These are phyloP conservation scores for Hylomyscus alleni DNA, from an alignment of 2,797 vertebrate genomes.

Conservation along the genomic window DNA sequence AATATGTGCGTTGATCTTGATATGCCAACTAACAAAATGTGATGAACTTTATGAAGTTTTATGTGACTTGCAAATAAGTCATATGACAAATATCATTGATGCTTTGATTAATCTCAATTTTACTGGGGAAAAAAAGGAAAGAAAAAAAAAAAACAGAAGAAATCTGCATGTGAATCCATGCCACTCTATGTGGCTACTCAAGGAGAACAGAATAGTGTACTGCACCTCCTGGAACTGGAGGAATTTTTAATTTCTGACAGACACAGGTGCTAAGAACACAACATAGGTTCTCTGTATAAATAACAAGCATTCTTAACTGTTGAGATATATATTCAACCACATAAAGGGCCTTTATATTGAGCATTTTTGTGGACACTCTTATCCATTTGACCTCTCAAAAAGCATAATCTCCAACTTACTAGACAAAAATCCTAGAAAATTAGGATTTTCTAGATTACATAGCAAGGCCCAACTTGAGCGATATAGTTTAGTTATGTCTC, in stretches of 20 bases:
- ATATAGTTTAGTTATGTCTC: not conserved
- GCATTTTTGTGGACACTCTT: not conserved
- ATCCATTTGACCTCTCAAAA: not conserved
- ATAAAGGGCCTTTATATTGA: not conserved
- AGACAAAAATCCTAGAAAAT: not conserved
- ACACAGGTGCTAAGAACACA: not conserved
- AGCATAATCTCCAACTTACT: not conserved
- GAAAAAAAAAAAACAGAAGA: not conserved
- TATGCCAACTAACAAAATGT: not conserved
- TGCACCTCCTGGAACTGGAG: not conserved
- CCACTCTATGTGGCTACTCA: no score
- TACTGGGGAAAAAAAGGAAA: not conserved
- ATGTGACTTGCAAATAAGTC: not conserved
- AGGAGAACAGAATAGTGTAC: not conserved
- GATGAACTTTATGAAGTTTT: not conserved
- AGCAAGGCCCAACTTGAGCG: not conserved
- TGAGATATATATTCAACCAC: not conserved
- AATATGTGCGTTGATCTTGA: not conserved
- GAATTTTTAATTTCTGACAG: not conserved
- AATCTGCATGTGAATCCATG: not conserved
- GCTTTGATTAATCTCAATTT: slow-evolving; percentile 17
- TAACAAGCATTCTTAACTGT: not conserved
- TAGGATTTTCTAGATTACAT: not conserved
- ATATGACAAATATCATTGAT: not conserved
- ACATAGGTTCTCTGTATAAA: not conserved